These are phyloP conservation scores for Mystacornis crossleyi DNA, from an alignment of 2,113 vertebrate species.

Conservation along the genomic window DNA sequence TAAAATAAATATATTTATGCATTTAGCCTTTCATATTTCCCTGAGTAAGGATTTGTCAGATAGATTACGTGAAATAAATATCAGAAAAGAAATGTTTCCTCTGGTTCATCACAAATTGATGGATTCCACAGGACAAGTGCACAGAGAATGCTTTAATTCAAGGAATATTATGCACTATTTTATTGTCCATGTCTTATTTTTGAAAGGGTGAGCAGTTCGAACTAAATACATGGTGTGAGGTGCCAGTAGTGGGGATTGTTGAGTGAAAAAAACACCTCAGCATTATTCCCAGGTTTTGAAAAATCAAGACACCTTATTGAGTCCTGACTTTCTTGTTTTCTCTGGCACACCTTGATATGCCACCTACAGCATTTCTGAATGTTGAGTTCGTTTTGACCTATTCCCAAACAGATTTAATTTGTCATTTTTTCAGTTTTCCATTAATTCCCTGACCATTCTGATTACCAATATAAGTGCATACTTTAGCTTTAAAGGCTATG, in stretches of 20 bases:
- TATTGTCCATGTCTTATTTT: background rate
- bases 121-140: background rate
- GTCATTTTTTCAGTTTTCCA: background rate
- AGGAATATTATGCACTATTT: background rate
- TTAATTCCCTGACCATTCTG: background rate
- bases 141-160: background rate
- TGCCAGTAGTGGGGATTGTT: background rate
- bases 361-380: background rate
- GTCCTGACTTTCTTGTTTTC: background rate
- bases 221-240: rapidly evolving
- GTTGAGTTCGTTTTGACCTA: background rate
- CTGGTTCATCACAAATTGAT: background rate
- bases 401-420: background rate
- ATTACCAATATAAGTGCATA: background rate
- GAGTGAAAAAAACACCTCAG: rapidly evolving
- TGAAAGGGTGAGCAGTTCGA: background rate
- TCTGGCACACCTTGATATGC: background rate
- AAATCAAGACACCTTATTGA: background rate
- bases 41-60: background rate
- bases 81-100: background rate
- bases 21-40: background rate
- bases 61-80: background rate
- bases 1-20: background rate
- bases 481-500: background rate
- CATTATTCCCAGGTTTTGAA: background rate